Base-by-base conservation (phyloP, 2,113 vertebrate species). In the Glaucidium brasilianum region DNA sequence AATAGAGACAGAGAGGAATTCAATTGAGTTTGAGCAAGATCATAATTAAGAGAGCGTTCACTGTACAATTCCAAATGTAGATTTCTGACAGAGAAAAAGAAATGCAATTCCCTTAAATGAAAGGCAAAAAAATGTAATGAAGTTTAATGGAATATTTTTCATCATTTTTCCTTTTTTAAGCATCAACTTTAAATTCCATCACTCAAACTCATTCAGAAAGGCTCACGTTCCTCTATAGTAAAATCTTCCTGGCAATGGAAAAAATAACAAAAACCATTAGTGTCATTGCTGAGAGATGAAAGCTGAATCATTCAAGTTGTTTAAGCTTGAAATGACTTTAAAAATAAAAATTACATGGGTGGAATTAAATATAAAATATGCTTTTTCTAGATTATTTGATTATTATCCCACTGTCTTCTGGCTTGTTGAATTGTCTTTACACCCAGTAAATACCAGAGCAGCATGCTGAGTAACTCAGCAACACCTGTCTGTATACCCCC, bases 1-100 rank as follows among this genome's bases (percentile, higher is more conserved):
- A 95, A 86, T 45, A 49, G 84, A 97, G 93, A 96, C 74, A 86
- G 75, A 80, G 74, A 81, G 58, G 95, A 94, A 96, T 84, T 89
- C 90, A 88, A 82, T 59, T 86, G 93, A 63, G 79, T 93, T 93
- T 74, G 91, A 81, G 93, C 4, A 13, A 93, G 90, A 95, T 96
- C 90, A 92, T 97, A 96, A 97, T 96, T 94, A 95, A 93, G 85
- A 63, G 39, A 83, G 85, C 5, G 13, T 91, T 83, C 4, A 3
- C 77, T 37, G 39, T 58, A 62, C 67, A 75, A 77, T 88, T 95
- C 74, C 55, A 83, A 91, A 72, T 73, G 91, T 29, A 41, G 73
- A 79, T 81, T 95, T 91, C 85, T 93, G 94, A 93, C 78, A 82
- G 18, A 4, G 16, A 43, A 76, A 71, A 75, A 93, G 88, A 92